A percentile compares a stretch with the other conserved stretches of the same genome.
These are phyloP conservation scores for Amblyopsis hoosieri DNA, from an alignment of 2,797 vertebrate genomes.

Conservation along the genomic window DNA sequence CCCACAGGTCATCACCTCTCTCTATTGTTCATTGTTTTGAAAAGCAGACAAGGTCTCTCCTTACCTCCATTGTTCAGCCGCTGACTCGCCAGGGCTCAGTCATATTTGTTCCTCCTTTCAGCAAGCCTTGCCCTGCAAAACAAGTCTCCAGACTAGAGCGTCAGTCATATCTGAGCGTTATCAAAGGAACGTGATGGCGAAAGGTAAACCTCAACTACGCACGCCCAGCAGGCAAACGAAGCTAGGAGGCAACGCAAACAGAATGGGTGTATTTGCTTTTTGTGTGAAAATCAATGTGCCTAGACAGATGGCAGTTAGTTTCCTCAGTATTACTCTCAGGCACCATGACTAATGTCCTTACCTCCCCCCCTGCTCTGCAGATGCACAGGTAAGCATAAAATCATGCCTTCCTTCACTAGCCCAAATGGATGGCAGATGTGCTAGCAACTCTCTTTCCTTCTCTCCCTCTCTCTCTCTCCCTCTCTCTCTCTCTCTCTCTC, in stretches of 20 bases:
- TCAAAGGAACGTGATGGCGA: conserved; percentile 64
- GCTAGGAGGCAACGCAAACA: conserved; percentile 63
- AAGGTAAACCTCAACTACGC: conserved; percentile 60
- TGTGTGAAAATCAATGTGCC: conserved; percentile 74
- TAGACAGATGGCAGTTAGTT: conserved; percentile 74
- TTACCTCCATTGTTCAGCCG: conserved; percentile 20
- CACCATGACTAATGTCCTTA: conserved; percentile 68
- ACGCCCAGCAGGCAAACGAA: conserved; percentile 50
- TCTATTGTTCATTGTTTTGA: conserved; percentile 35
- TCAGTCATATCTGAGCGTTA: conserved; percentile 53
- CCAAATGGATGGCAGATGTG: conserved; percentile 56
- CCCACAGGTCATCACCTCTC: conserved; percentile 6
- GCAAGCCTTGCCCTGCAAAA: conserved; percentile 23
- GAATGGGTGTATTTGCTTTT: conserved; percentile 74
- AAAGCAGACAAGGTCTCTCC: conserved; percentile 30
- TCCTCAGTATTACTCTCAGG: conserved; percentile 65
- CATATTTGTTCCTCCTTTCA: conserved; percentile 41
- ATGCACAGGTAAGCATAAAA: conserved; percentile 65
- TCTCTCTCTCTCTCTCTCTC: background rate
- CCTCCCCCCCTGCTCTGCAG: conserved; percentile 42
- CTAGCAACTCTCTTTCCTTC: conserved; percentile 18
- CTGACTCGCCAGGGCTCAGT: conserved; percentile 38
- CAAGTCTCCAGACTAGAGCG: conserved; percentile 15
- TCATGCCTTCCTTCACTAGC: conserved; percentile 33
- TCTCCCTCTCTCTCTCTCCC: conserved; percentile 6